Evolutionary conservation across 2,113 vertebrate genomes (phyloP).

Genomic region (Alosa alosa): DNA sequence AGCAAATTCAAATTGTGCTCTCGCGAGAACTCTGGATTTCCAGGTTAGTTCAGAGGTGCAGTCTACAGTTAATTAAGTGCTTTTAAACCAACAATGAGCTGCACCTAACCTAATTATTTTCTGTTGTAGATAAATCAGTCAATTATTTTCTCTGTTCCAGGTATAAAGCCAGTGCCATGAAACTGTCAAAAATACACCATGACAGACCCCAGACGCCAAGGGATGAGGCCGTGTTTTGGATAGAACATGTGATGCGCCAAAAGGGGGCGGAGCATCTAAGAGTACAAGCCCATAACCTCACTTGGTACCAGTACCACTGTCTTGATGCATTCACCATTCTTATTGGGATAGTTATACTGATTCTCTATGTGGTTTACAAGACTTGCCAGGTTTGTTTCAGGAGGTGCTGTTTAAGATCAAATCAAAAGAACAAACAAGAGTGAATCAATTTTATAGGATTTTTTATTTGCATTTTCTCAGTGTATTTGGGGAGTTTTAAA

Average conservation of each 20-base stretch:
- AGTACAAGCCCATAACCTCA: conserved; percentile 79
- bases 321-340: conserved; percentile 82
- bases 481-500: too few relatives aligned
- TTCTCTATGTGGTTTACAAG: conserved; percentile 64
- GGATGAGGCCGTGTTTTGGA: conserved; percentile 87
- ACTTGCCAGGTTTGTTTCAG: conserved; percentile 65
- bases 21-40: too few relatives aligned
- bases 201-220: conserved; percentile 79
- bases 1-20: too few relatives aligned
- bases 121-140: not conserved
- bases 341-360: conserved; percentile 51
- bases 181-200: conserved; percentile 81
- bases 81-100: too few relatives aligned
- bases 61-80: too few relatives aligned
- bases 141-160: conserved; percentile 45
- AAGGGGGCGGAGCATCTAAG: conserved; percentile 85
- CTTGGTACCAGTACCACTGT: conserved; percentile 87
- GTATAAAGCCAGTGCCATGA: conserved; percentile 80
- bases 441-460: conserved; percentile 39
- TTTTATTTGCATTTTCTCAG: not conserved
- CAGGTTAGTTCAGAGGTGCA: too few relatives aligned
- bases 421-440: conserved; percentile 65
- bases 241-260: conserved; percentile 87
- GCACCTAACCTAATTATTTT: not conserved
- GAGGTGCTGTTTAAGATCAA: conserved; percentile 56